These are phyloP conservation scores for Carposina sasakii DNA, from an alignment of 1,140 invertebrate genomes.

Conservation along the genomic window DNA sequence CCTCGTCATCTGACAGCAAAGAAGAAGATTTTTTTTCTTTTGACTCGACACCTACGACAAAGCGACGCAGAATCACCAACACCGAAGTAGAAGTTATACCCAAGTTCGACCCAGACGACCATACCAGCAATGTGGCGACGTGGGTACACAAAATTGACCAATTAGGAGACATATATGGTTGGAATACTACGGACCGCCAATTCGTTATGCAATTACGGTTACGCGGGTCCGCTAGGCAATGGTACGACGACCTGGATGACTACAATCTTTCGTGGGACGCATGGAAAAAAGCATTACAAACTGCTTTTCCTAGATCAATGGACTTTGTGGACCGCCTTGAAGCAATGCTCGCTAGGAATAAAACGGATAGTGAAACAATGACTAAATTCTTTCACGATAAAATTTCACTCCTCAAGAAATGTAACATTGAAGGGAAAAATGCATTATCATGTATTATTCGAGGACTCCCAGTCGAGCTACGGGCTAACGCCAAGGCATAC, in stretches of 20 bases:
- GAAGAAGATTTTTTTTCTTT: conserved; percentile 7
- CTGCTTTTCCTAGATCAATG: conserved; percentile 27
- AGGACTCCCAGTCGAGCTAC: conserved; percentile 20
- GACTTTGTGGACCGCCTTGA: conserved; percentile 12
- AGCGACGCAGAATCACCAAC: conserved; percentile 9
- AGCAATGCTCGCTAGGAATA: conserved; percentile 16
- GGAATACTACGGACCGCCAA: conserved; percentile 17
- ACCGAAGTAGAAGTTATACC: conserved; percentile 26
- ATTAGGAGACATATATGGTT: conserved; percentile 18
- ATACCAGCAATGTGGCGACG: conserved; percentile 16
- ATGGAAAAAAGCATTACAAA: conserved; percentile 29
- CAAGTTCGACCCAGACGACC: conserved; percentile 28
- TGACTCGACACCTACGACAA: not conserved
- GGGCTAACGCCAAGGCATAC: conserved; percentile 20
- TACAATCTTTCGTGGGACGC: conserved; percentile 21
- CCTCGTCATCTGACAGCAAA: not conserved
- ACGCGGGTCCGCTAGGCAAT: conserved; percentile 15
- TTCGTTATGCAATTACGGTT: conserved; percentile 20
- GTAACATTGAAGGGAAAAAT: conserved; percentile 19
- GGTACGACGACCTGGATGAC: conserved; percentile 15
- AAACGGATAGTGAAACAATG: conserved; percentile 19
- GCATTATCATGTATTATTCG: conserved; percentile 30
- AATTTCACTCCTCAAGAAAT: conserved; percentile 21
- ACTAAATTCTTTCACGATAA: conserved; percentile 22
- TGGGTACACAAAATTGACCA: conserved; percentile 40